Evolutionary conservation across 2,888 invertebrate species (phyloP).

Genomic region (Saturnia pavonia): DNA sequence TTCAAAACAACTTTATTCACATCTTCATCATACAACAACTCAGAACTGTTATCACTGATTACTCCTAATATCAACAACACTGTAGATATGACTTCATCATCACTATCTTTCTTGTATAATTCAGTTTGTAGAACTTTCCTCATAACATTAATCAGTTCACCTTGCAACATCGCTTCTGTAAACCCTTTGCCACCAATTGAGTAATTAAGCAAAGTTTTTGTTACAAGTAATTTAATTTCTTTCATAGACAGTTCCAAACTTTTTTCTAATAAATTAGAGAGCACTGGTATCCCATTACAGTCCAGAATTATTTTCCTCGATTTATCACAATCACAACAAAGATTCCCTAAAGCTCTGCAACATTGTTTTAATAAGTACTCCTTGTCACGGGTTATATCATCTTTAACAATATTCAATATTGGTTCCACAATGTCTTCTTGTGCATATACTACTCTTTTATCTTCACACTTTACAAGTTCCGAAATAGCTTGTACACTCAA

Average conservation of each 20-base stretch:
- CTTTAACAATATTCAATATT: slow-evolving; percentile 79
- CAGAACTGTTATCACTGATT: slow-evolving; percentile 83
- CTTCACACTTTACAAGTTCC: slow-evolving; percentile 90
- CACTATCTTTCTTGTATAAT: slow-evolving; percentile 72
- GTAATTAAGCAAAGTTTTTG: slow-evolving; percentile 91
- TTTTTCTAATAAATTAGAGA: slow-evolving; percentile 65
- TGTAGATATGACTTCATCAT: slow-evolving; percentile 81
- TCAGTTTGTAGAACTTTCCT: slow-evolving; percentile 76
- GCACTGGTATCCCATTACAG: slow-evolving; percentile 72
- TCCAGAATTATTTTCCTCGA: slow-evolving; percentile 79
- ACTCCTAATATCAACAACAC: slow-evolving; percentile 83
- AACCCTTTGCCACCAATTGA: slow-evolving; percentile 87
- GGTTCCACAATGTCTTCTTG: slow-evolving; percentile 81
- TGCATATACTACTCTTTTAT: slow-evolving; percentile 87
- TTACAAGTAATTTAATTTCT: slow-evolving; percentile 84
- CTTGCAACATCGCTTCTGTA: slow-evolving; percentile 82
- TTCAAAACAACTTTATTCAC: slow-evolving; percentile 83
- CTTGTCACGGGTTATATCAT: slow-evolving; percentile 56
- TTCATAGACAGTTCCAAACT: slow-evolving; percentile 55
- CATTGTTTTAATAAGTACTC: slow-evolving; percentile 86
- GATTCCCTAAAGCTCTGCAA: slow-evolving; percentile 92
- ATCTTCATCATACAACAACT: slow-evolving; percentile 79
- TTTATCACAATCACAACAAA: slow-evolving; percentile 93
- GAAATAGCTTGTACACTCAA: slow-evolving; percentile 88
- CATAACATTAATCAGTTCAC: slow-evolving; percentile 77